Percentiles rank a stretch among this genome's conserved stretches.
These are phyloP conservation scores for Meganola albula DNA, from an alignment of 2,888 invertebrate species.

Conservation along the genomic window DNA sequence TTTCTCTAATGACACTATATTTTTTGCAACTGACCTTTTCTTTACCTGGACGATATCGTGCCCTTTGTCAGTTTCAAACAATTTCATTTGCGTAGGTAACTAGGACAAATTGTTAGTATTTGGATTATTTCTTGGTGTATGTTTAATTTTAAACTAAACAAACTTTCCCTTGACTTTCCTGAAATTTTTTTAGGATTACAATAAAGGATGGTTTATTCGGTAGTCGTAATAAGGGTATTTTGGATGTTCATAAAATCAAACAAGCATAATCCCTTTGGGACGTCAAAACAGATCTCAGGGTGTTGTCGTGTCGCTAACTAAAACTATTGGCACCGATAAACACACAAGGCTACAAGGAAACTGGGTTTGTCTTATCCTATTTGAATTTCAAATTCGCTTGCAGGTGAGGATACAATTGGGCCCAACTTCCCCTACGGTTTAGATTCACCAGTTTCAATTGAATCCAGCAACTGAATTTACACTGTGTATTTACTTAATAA, in stretches of 20 bases:
- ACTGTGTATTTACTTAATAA: conserved; percentile 41
- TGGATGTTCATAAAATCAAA: conserved; percentile 26
- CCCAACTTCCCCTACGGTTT: conserved; percentile 63
- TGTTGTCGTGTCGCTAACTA: conserved; percentile 17
- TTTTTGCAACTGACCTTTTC: conserved; percentile 24
- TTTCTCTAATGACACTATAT: conserved; percentile 27
- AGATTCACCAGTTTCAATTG: conserved; percentile 64
- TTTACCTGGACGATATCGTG: conserved; percentile 20
- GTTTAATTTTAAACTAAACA: too few species aligned
- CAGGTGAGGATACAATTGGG: conserved; percentile 68
- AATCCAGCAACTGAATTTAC: conserved; percentile 51
- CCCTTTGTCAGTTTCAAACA: conserved; percentile 14
- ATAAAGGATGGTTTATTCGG: too few species aligned
- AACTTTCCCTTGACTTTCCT: too few species aligned
- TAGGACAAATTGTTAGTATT: too few species aligned
- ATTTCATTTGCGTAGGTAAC: too few species aligned
- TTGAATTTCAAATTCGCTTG: conserved; percentile 68
- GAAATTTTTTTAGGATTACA: too few species aligned
- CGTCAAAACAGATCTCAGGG: conserved; percentile 13
- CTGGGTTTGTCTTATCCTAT: conserved; percentile 58
- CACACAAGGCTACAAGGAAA: conserved; percentile 50
- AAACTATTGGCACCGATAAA: conserved; percentile 49
- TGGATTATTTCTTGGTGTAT: too few species aligned
- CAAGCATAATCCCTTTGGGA: conserved; percentile 26
- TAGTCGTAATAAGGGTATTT: too few species aligned